These are phyloP conservation scores for Echinarachnius parma DNA, from an alignment of 53 echinoderm and acorn worm species.

Conservation along the genomic window DNA sequence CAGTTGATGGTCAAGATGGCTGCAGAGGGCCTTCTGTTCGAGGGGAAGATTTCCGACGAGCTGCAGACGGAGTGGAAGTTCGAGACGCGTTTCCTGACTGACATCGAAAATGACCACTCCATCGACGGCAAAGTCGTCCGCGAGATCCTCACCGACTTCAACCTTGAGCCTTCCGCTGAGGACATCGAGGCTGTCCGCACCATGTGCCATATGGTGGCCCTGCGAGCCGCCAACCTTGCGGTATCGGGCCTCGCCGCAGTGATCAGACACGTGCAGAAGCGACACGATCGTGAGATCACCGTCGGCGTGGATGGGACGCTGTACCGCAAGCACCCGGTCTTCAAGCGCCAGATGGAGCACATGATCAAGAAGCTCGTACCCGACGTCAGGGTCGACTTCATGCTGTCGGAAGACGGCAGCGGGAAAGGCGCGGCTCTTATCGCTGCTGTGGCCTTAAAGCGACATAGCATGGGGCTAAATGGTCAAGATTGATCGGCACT, in stretches of 20 bases:
- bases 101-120: conserved; percentile 58
- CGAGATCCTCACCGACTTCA: too few relatives aligned
- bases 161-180: conserved; percentile 15
- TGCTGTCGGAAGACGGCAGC: too few relatives aligned
- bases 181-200: conserved; percentile 48
- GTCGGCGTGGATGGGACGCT: conserved; percentile 78
- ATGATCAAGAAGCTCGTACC: conserved; percentile 63
- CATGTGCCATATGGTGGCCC: conserved; percentile 63
- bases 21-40: conserved; percentile 47
- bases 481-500: too few relatives aligned
- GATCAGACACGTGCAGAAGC: conserved; percentile 19
- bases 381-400: conserved; percentile 49
- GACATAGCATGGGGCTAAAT: too few relatives aligned
- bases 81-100: conserved; percentile 70
- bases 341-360: conserved; percentile 59
- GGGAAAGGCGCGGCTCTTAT: conserved; percentile 89
- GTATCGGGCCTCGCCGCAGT: conserved; percentile 76
- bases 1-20: conserved; percentile 59
- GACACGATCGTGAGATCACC: conserved; percentile 44
- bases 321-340: conserved; percentile 75
- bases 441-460: conserved; percentile 79
- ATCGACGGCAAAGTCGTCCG: conserved; percentile 27
- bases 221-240: conserved; percentile 71
- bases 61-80: conserved; percentile 67
- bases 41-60: conserved; percentile 53